phyloP scores from a whole-genome alignment of 2,888 invertebrate species.

The Eupeodes latifasciatus region DNA sequence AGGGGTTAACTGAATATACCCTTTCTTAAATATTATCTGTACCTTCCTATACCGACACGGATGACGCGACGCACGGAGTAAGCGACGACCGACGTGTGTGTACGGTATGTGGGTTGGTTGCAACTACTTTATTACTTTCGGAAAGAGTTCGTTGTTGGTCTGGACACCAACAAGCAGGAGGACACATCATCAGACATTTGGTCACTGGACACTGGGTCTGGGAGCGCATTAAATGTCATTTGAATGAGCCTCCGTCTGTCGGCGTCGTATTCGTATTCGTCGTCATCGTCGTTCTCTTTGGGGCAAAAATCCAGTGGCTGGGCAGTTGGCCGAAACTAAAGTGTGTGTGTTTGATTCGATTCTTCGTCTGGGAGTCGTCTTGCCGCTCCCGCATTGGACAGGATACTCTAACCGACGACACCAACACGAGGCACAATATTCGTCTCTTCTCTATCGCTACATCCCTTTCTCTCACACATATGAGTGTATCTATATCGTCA shows the following conservation, averaged over 20 bases:
- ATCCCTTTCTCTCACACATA: slow-evolving; percentile 20
- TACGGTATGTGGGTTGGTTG: slow-evolving; percentile 56
- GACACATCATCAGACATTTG: slow-evolving; percentile 71
- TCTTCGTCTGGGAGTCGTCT: slow-evolving; percentile 19
- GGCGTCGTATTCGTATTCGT: background rate
- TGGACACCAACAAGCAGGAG: slow-evolving; percentile 60
- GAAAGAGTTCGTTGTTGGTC: slow-evolving; percentile 68
- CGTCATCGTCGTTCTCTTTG: background rate
- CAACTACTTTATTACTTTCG: slow-evolving; percentile 75
- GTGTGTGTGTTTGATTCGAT: slow-evolving; percentile 25
- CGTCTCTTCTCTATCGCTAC: background rate
- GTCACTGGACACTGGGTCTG: slow-evolving; percentile 67
- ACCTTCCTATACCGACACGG: too few species aligned
- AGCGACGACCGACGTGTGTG: slow-evolving; percentile 1
- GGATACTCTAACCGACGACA: slow-evolving; percentile 12
- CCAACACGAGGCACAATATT: background rate
- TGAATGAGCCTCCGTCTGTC: slow-evolving; percentile 53
- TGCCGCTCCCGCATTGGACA: slow-evolving; percentile 12
- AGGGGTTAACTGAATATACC: slow-evolving; percentile 38
- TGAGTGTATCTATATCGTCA: background rate
- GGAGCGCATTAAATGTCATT: slow-evolving; percentile 76
- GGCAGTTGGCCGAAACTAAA: slow-evolving; percentile 25
- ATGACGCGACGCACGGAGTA: too few species aligned
- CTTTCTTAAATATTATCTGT: background rate
- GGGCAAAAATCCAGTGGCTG: slow-evolving; percentile 43